Evolutionary conservation across 2,797 vertebrate species (phyloP).

Genomic region (Anisognathus igniventris): DNA sequence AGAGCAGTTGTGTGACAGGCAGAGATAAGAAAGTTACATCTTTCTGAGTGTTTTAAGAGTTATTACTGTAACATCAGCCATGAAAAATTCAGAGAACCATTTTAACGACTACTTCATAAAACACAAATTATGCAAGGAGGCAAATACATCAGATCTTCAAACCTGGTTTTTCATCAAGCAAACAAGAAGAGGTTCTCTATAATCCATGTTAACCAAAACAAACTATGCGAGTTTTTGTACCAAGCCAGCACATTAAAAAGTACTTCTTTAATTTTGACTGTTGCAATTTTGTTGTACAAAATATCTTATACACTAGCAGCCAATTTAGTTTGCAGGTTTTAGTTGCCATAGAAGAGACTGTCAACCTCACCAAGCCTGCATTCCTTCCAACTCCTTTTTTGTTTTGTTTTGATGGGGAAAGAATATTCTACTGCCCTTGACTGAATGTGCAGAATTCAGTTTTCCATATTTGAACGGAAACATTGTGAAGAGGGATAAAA

Average conservation of each 20-base stretch:
- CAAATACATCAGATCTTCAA: not conserved
- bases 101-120: not conserved
- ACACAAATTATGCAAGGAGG: not conserved
- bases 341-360: not conserved
- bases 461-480: slow-evolving; percentile 20
- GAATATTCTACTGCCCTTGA: not conserved
- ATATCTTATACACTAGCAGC: not conserved
- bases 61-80: not conserved
- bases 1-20: not conserved
- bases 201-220: not conserved
- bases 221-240: not conserved
- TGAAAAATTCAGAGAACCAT: not conserved
- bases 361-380: not conserved
- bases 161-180: not conserved
- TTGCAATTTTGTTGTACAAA: not conserved
- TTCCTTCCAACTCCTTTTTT: not conserved
- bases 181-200: not conserved
- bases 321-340: not conserved
- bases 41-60: not conserved
- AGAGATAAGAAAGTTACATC: not conserved
- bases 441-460: not conserved
- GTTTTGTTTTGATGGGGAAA: not conserved
- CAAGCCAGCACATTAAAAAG: not conserved
- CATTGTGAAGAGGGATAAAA: slow-evolving; percentile 16
- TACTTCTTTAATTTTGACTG: not conserved